Evolutionary conservation across 2,113 vertebrate genomes (phyloP).

Genomic region (Urocitellus parryii): DNA sequence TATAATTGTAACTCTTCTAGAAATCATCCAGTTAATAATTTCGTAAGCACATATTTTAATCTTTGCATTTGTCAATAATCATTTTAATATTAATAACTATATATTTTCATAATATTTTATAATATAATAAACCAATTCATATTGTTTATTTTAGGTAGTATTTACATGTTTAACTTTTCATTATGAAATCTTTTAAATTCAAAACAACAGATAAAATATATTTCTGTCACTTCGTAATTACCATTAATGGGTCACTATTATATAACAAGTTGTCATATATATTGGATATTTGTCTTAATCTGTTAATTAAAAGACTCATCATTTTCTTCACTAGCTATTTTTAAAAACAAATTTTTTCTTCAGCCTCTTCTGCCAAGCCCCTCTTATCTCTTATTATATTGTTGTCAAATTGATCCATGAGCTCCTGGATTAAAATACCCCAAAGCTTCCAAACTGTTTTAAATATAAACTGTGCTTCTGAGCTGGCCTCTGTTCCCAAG

Average conservation of each 20-base stretch:
- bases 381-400: neutral
- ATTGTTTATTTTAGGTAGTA: neutral
- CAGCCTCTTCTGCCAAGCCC: neutral
- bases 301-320: neutral
- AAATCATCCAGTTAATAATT: neutral
- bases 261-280: neutral
- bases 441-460: neutral
- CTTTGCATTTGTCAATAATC: neutral
- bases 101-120: too few species aligned
- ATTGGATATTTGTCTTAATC: neutral
- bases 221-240: neutral
- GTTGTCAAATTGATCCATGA: neutral
- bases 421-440: neutral
- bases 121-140: neutral
- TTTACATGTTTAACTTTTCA: neutral
- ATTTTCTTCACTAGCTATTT: slow-evolving; percentile 29
- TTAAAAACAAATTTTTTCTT: neutral
- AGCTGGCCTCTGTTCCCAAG: neutral
- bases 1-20: neutral
- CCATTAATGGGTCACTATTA: neutral
- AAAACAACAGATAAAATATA: neutral
- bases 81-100: neutral
- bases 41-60: neutral
- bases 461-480: neutral
- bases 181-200: neutral